Base-by-base conservation (phyloP, 2,113 vertebrate species). In the Ornithorhynchus anatinus region DNA sequence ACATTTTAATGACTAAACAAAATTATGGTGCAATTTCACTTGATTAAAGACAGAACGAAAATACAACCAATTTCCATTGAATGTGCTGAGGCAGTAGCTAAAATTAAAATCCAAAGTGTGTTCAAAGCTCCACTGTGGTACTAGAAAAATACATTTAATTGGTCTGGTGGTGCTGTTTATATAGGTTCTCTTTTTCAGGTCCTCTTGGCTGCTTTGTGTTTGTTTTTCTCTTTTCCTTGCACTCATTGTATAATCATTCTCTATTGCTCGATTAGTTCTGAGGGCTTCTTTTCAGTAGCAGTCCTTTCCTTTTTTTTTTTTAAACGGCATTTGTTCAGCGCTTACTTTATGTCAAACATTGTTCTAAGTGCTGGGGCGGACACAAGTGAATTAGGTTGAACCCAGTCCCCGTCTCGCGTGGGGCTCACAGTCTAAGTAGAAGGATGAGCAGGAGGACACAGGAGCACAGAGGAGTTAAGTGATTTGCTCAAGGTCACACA, bases 41-140 rank as follows among this genome's bases (percentile, higher is more conserved):
- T 86, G 85, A 88, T 91, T 89, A 81, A 77, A 89, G 85, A 84
- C 51, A 81, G 83, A 85, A 77, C 59, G 29, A 75, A 88, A 90
- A 58, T 67, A 54, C 3, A 45, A 36, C 58, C 79, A 59, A 70
- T 88, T 89, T 84, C 67, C 75, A 72, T 59, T 39, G 74, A 59
- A 23, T 59, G 11, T 78, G 58, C 85, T 70, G 65, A 86, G 81
- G 68, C 5, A 54, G 61, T 40, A 79, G 68, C 59, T 65, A 47
- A 86, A 86, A 17, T 84, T 54, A 23, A 86, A 63, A 79, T 51
- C 58, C 22, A 60, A 62, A 65, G n/a, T n/a, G 42, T 84, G 83
- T 45, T 77, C 42, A 80, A 75, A 73, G 25, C 51, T 72, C 75
- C 33, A 66, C 82, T 39, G 68, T 85, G 59, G 48, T 29, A 56